These are phyloP conservation scores for Catajapyx aquilonaris DNA, from an alignment of 1,140 invertebrate species.

Conservation along the genomic window DNA sequence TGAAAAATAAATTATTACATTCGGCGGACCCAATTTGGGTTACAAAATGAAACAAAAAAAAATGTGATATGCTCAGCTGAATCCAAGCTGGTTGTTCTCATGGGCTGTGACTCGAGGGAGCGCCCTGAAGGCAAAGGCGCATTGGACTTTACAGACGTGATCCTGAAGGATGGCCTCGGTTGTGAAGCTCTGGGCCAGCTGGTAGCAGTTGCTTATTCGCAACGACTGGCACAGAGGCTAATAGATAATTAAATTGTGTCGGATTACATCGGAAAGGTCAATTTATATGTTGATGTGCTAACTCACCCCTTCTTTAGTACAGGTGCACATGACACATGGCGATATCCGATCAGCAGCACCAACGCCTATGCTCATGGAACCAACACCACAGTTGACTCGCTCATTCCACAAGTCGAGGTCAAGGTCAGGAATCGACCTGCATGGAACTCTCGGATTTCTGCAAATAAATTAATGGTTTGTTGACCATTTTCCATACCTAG, in stretches of 20 bases:
- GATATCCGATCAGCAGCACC: slow-evolving; percentile 29
- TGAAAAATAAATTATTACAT: too few species aligned
- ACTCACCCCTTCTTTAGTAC: slow-evolving; percentile 35
- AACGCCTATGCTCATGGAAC: slow-evolving; percentile 22
- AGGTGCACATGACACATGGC: slow-evolving; percentile 37
- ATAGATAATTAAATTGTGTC: too few species aligned
- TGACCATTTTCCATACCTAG: too few species aligned
- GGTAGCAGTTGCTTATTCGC: slow-evolving; percentile 28
- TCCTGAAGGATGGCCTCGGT: slow-evolving; percentile 24
- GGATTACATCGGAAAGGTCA: too few species aligned
- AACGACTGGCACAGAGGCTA: slow-evolving; percentile 30
- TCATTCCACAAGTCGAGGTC: slow-evolving; percentile 28
- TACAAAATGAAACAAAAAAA: too few species aligned
- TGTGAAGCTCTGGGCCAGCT: slow-evolving; percentile 21
- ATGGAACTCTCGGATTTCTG: slow-evolving; percentile 29
- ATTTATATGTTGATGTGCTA: too few species aligned
- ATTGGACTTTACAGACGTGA: slow-evolving; percentile 31
- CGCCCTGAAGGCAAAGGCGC: slow-evolving; percentile 28
- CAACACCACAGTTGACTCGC: slow-evolving; percentile 22
- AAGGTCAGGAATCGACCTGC: slow-evolving; percentile 20
- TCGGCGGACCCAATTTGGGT: too few species aligned
- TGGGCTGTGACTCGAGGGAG: slow-evolving; percentile 14
- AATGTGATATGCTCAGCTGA: too few species aligned
- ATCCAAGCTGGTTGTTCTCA: not conserved
- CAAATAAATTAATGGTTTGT: too few species aligned